Evolutionary conservation across 2,888 invertebrate species (phyloP), one percentile per base, ranked within the genome.

Genomic region (Cancer borealis): DNA sequence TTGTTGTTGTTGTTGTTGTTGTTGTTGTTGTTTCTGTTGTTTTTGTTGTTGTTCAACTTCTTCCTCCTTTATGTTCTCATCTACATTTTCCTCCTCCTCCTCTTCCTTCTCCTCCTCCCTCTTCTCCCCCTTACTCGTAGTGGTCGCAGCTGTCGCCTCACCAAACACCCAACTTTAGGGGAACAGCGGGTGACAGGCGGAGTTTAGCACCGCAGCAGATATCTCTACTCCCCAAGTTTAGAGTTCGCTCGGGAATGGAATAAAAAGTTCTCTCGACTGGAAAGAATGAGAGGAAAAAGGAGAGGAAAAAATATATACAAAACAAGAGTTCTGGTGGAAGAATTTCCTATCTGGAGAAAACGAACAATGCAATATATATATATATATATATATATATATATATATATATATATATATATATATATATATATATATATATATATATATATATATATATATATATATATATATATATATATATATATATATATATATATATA

Each of bases 111-210:
- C 8, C 73, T 26, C 73, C 73, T 73, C 73, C 12, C 47, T 30
- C 46, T 47, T 45, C 60, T 46, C 47, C 45, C 49, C 79, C 30
- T 45, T 26, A 49, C 39, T 26, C 46, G 49, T 8, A 54, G 45
- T 26, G 46, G 54, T 26, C 91, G 66, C 93, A 93, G 93, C 93
- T 93, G 93, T 91, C 93, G 91, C 88, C 93, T 91, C 91, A 91
- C 93, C 93, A 93, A 93, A 93, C 93, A 93, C 91, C 88, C 93
- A 93, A 93, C 93, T 93, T 93, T 88, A 91, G 93, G 91, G 88
- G 88, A 93, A 93, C 93, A 93, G 93, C 88, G 91, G 91, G 90
- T 73, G 93, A 91, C 93, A 91, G 60, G 73, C 91, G 49, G 93
- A 92, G 93, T 93, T 93, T 93, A 93, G 91, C 84, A 88, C 91